Evolutionary conservation across 2,888 invertebrate species (phyloP), one percentile per base, ranked within the genome.

Genomic region (Resseliella maxima): DNA sequence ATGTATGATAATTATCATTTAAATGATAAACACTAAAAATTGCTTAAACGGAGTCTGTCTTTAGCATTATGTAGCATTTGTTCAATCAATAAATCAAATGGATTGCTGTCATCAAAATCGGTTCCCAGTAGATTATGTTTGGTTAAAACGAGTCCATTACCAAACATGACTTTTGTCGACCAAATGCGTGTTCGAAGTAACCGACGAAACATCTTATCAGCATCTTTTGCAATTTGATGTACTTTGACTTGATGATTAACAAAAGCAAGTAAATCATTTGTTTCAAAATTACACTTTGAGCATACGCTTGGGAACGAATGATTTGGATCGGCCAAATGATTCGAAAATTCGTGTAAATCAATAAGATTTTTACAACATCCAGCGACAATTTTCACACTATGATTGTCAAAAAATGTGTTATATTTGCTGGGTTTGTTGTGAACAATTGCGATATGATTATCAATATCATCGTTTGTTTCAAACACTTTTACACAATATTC

Each of bases 311-410:
- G 27, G 2, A 72, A 21, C 12, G 1, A 12, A 35, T 72, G 72
- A 18, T 72, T 72, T 12, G 72, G 72, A 72, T 72, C 35, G 15
- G 72, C 72, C 72, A 72, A 31, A 72, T 72, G 72, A 5, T 72
- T 31, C 5, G 15, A 72, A 35, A 72, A 72, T 72, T 72, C 72
- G 12, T 72, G 72, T 2, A 72, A 15, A 35, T 72, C 72, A n/a
- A 72, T 15, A 1, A 31, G 1, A 1, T 31, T 5, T 18, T 72
- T 1, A 35, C 72, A 72, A 15, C 72, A 72, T 1, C 72, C 72
- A 18, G 72, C 72, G 31, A 72, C 15, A 12, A 72, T 31, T 72
- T 72, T 72, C 0, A 72, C 31, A 35, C 15, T 72, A 2, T 72
- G 72, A 72, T 18, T 72, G n/a, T 72, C 72, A 15, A 72, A 31